Percentiles rank a stretch among this genome's conserved stretches.
These are phyloP conservation scores for Nothura maculosa DNA, from an alignment of 2,797 vertebrate species.

Conservation along the genomic window DNA sequence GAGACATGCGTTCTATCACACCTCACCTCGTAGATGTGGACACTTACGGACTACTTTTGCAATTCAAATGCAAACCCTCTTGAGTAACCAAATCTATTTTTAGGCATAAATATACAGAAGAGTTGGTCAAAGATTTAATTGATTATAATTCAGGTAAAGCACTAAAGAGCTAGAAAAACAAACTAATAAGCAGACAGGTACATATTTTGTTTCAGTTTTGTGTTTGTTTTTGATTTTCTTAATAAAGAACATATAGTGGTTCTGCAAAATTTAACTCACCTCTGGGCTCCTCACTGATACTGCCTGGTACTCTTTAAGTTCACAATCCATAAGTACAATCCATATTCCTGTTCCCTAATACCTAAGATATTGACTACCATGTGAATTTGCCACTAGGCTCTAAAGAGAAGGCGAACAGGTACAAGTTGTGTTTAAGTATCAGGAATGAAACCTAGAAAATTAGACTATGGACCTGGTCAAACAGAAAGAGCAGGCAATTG, in stretches of 20 bases:
- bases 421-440: neutral
- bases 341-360: neutral
- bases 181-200: too few relatives aligned
- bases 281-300: too few relatives aligned
- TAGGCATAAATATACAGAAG: neutral
- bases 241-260: too few relatives aligned
- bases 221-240: too few relatives aligned
- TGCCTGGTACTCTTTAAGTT: too few relatives aligned
- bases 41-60: neutral
- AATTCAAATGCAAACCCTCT: neutral
- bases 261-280: too few relatives aligned
- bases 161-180: too few relatives aligned
- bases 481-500: neutral
- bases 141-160: too few relatives aligned
- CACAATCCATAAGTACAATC: neutral
- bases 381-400: neutral
- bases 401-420: neutral
- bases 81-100: neutral
- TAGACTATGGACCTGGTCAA: neutral
- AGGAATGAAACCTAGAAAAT: constrained; percentile 22
- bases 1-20: neutral
- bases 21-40: neutral
- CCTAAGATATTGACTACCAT: neutral
- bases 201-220: too few relatives aligned
- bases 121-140: too few relatives aligned